These are phyloP conservation scores for Xenops minutus DNA, from an alignment of 2,797 vertebrate species.

Conservation along the genomic window DNA sequence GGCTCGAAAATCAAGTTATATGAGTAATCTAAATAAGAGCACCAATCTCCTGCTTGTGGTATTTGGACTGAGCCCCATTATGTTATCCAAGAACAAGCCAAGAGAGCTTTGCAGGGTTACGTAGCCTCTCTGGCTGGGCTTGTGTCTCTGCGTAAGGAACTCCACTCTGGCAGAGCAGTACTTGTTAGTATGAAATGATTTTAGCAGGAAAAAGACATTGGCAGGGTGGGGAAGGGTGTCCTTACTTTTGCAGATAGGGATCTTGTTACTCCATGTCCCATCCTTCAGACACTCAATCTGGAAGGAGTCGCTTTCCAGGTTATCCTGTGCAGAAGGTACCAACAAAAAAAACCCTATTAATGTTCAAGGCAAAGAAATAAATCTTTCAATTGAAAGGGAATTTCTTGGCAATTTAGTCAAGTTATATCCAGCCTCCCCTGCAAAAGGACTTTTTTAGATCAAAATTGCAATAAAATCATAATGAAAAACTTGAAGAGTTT, in stretches of 20 bases:
- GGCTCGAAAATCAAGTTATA: background rate
- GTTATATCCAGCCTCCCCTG: background rate
- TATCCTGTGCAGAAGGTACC: conserved; percentile 75
- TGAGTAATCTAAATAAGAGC: conserved; percentile 24
- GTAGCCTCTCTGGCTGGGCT: conserved; percentile 22
- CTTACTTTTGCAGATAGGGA: conserved; percentile 91
- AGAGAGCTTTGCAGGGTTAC: conserved; percentile 21
- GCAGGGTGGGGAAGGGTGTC: background rate
- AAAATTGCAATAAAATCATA: background rate
- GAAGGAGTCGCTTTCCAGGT: conserved; percentile 78
- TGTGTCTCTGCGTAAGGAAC: conserved; percentile 5
- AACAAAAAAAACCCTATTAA: background rate
- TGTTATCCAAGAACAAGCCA: conserved; percentile 32
- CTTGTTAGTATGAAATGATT: background rate
- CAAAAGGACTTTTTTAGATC: background rate
- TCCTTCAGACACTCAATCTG: conserved; percentile 87
- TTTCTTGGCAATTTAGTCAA: background rate
- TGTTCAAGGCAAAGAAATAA: background rate
- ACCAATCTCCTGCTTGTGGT: conserved; percentile 3
- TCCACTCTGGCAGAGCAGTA: conserved; percentile 5
- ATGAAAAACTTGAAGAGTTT: background rate
- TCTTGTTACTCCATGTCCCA: conserved; percentile 84
- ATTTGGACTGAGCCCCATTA: background rate
- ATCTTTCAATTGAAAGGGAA: background rate
- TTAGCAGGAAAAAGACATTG: background rate